phyloP scores from a whole-genome alignment of 2,888 invertebrate species.

The Brachypterus glaber region DNA sequence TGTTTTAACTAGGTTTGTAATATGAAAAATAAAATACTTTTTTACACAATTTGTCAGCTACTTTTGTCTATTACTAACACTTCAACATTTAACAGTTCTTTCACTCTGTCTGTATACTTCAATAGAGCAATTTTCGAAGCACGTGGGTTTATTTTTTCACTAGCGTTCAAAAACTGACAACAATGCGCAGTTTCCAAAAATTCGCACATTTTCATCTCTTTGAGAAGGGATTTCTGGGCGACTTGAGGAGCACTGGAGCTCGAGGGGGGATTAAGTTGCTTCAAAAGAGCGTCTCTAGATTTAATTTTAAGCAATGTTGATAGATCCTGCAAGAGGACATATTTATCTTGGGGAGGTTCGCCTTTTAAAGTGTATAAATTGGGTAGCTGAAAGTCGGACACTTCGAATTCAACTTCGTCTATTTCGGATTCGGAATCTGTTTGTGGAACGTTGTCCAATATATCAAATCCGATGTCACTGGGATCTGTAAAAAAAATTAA shows the following conservation, averaged over 20 bases:
- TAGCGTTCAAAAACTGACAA: constrained; percentile 66
- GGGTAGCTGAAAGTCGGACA: constrained; percentile 68
- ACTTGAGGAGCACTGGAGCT: constrained; percentile 17
- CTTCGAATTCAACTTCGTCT: constrained; percentile 68
- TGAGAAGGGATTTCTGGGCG: constrained; percentile 39
- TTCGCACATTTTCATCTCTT: constrained; percentile 69
- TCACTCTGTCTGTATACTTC: constrained; percentile 74
- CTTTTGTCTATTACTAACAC: constrained; percentile 55
- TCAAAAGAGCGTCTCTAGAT: constrained; percentile 68
- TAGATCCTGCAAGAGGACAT: constrained; percentile 73
- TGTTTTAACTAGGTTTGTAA: not conserved
- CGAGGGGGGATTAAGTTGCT: constrained; percentile 56
- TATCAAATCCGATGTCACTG: constrained; percentile 50
- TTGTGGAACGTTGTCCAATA: constrained; percentile 47
- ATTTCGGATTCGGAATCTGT: constrained; percentile 43
- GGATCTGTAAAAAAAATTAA: constrained; percentile 39
- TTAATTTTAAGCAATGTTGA: constrained; percentile 68
- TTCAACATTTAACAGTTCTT: constrained; percentile 72
- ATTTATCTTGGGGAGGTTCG: constrained; percentile 57
- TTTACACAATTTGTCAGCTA: constrained; percentile 40
- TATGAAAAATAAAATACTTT: not conserved
- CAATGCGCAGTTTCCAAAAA: constrained; percentile 74
- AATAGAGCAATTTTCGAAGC: constrained; percentile 74
- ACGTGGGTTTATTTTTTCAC: constrained; percentile 69
- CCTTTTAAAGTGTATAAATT: constrained; percentile 67